These are phyloP conservation scores for Himalopsyche japonica DNA, from an alignment of 2,888 invertebrate species.

Conservation along the genomic window DNA sequence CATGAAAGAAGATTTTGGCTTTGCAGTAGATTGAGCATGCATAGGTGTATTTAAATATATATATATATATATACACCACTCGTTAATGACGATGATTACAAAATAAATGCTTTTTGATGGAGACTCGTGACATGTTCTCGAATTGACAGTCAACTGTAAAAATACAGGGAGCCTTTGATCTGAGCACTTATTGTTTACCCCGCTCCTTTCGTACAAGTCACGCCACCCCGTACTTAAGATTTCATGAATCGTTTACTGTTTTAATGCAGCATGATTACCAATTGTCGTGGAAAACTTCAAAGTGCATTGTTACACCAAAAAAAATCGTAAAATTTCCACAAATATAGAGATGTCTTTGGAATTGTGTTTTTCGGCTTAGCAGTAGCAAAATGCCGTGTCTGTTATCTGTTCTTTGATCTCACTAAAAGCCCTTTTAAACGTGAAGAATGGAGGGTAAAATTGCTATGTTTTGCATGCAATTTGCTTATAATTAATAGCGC, in stretches of 20 bases:
- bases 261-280: background rate
- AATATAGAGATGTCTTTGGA: background rate
- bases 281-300: background rate
- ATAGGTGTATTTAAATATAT: too few relatives aligned
- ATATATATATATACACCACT: too few relatives aligned
- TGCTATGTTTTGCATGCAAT: slow-evolving; percentile 27
- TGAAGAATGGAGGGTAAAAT: slow-evolving; percentile 19
- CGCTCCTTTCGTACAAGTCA: background rate
- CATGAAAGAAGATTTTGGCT: too few relatives aligned
- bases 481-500: slow-evolving; percentile 21
- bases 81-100: background rate
- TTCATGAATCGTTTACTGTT: background rate
- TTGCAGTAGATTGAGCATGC: too few relatives aligned
- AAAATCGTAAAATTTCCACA: background rate
- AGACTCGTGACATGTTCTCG: background rate
- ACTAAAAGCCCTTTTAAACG: background rate
- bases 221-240: background rate
- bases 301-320: background rate
- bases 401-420: background rate
- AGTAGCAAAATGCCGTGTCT: background rate
- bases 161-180: background rate
- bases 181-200: background rate
- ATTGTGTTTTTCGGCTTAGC: background rate
- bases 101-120: background rate
- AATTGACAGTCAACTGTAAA: background rate